Percentiles rank a stretch among this genome's conserved stretches.
These are phyloP conservation scores for Phylloscopus trochilus DNA, from an alignment of 2,113 vertebrate genomes.

Conservation along the genomic window DNA sequence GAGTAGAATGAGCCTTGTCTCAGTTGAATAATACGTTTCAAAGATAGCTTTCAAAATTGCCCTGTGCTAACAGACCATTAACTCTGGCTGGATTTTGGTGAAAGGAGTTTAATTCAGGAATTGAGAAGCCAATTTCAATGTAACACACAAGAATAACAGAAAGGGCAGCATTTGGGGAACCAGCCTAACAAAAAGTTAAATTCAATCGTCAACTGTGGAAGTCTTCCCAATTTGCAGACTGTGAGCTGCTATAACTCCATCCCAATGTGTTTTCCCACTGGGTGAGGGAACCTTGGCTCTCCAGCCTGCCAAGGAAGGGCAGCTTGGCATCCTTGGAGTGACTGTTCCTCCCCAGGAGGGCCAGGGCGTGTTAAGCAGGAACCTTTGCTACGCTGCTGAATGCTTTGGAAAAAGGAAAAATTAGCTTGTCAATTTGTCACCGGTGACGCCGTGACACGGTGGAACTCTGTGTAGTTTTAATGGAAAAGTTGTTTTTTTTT, in stretches of 20 bases:
- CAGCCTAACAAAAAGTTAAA: background rate
- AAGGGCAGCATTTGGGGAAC: background rate
- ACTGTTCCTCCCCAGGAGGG: background rate
- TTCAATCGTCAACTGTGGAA: background rate
- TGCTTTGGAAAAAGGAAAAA: background rate
- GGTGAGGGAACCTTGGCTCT: background rate
- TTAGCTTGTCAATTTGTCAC: background rate
- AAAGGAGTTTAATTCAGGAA: background rate
- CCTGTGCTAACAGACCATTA: background rate
- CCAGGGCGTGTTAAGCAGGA: background rate
- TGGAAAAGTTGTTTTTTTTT: background rate
- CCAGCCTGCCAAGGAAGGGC: background rate
- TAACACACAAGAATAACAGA: background rate
- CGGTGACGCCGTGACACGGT: background rate
- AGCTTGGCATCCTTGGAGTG: background rate
- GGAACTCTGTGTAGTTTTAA: background rate
- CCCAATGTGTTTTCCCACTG: background rate
- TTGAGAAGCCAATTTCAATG: background rate
- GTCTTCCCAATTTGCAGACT: background rate
- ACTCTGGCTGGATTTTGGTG: background rate
- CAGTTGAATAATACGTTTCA: background rate
- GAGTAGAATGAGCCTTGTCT: background rate
- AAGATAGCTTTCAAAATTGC: conserved; percentile 26
- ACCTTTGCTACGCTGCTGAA: background rate
- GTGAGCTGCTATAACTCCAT: background rate